These are phyloP conservation scores for Pocillopora damicornis DNA, from an alignment of 64 coral and sea anemone species.

Conservation along the genomic window DNA sequence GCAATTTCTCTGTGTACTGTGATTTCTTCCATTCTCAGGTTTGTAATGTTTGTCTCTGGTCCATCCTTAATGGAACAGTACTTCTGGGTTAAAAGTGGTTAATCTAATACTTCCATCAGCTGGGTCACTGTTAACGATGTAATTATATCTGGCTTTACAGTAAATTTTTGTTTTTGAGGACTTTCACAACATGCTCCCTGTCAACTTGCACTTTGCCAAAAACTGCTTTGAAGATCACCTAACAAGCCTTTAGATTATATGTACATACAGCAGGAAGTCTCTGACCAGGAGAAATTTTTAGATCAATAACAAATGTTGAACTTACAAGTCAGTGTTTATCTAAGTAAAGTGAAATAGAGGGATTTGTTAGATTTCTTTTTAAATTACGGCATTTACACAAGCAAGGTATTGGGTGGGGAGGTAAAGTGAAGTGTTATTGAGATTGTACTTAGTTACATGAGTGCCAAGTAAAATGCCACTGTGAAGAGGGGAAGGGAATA, in stretches of 20 bases:
- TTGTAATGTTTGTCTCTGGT: constrained; percentile 4
- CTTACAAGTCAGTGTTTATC: neutral
- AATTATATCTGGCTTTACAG: constrained; percentile 27
- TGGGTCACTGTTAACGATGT: constrained; percentile 29
- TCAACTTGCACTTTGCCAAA: constrained; percentile 27
- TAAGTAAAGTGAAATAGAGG: neutral
- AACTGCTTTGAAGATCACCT: constrained; percentile 44
- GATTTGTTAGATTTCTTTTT: constrained; percentile 27
- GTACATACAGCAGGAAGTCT: constrained; percentile 1
- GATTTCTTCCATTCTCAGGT: no score
- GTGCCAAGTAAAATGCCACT: constrained; percentile 19
- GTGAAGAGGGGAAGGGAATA: constrained; percentile 19
- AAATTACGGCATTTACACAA: constrained; percentile 7
- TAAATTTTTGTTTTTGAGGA: constrained; percentile 37
- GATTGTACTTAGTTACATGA: constrained; percentile 11
- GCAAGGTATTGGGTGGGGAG: constrained; percentile 26
- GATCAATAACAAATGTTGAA: constrained; percentile 6
- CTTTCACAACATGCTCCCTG: constrained; percentile 29
- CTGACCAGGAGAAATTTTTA: neutral
- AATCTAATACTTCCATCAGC: constrained; percentile 29
- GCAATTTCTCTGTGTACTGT: neutral
- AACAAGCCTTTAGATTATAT: constrained; percentile 39
- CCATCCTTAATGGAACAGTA: constrained; percentile 41
- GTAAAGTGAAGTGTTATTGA: constrained; percentile 6
- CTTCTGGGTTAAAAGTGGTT: constrained; percentile 17